Base-by-base conservation (phyloP, 2,797 vertebrate species). In the Hippopotamyrus pictus region DNA sequence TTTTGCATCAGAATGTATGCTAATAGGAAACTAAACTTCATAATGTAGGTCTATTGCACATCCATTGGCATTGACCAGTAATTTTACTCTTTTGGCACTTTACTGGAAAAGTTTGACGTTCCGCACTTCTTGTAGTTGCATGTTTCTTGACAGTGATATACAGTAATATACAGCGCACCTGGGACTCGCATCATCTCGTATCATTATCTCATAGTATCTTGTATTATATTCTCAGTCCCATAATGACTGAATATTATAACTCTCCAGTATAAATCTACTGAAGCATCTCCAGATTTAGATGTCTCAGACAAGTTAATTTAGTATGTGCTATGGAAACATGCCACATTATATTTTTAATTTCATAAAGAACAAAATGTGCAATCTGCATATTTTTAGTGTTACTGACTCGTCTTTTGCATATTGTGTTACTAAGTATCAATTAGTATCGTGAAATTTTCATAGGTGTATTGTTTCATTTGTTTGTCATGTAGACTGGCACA, bases 71-170 rank as follows among this genome's bases (percentile, higher is more conserved):
- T 29, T 51, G 44, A 85, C 11, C 41, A 82, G 37, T 79, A 84
- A 51, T 33, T 85, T 33, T n/a, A 50, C 46, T n/a, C 79, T 46
- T 83, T 8, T 83, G 41, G 19, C 22, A 50, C 41, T 25, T 83
- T 50, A n/a, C 79, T 83, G 11, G 2, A 83, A 83, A 83, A 83
- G 79, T 25, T 1, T 83, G 41, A 83, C 46, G 22, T 50, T 83
- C 14, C 41, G n/a, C 79, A 83, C 79, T 22, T 83, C 41, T 83
- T 25, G 33, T 37, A 76, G 33, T 76, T 41, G 69, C 79, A 50
- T 83, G 79, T 50, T 83, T 83, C 69, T 48, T 83, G 79, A 83
- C 79, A 83, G 79, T n/a, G 33, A 50, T 48, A n/a, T 50, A 83
- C 41, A 22, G 83, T 25, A 51, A 51, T 25, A 50, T 29, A 85